Evolutionary conservation across 2,797 vertebrate species (phyloP), one percentile per base, ranked within the genome.

Genomic region (Acestrorhynchus altus): DNA sequence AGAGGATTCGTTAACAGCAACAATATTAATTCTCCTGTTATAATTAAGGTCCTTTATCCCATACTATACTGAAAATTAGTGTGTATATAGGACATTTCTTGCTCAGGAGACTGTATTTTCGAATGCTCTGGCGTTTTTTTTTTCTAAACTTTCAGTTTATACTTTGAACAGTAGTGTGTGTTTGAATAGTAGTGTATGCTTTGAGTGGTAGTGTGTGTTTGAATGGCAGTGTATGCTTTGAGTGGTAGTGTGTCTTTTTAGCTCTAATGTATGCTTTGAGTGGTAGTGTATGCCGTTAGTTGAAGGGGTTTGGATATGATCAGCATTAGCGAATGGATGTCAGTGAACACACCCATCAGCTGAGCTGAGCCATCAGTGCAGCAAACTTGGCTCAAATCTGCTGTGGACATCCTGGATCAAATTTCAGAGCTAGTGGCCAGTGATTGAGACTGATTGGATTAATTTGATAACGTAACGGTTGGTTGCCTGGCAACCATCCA

Each of bases 401-500:
- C 64, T 31, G 28, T 83, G 81, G 80, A 79, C 83, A 73, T 67
- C 75, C 49, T 46, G 72, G 74, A 75, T 85, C 77, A 42, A 68
- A 79, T 85, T 81, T 82, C 82, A 54, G 64, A 10, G 76, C 76
- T 73, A 82, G 73, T 84, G 78, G 75, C 51, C 65, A 46, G 35
- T 80, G 82, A 82, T 81, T 76, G 82, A 82, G 71, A 56, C 76
- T 88, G 81, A 90, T 87, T 87, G 88, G 88, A 93, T 92, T 87
- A 86, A 85, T 89, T 78, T 12, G 73, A 91, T 87, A 80, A 87
- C 57, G 35, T 76, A 83, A 81, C 78, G 10, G 72, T 56, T 76
- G 71, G 91, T 92, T 90, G 31, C 93, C 85, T 86, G 82, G 93
- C 92, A 93, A 94, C 92, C 92, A 83, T 81, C 89, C 91, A 89